phyloP scores from a whole-genome alignment of 2,797 vertebrate species.

The Acanthis flammea region DNA sequence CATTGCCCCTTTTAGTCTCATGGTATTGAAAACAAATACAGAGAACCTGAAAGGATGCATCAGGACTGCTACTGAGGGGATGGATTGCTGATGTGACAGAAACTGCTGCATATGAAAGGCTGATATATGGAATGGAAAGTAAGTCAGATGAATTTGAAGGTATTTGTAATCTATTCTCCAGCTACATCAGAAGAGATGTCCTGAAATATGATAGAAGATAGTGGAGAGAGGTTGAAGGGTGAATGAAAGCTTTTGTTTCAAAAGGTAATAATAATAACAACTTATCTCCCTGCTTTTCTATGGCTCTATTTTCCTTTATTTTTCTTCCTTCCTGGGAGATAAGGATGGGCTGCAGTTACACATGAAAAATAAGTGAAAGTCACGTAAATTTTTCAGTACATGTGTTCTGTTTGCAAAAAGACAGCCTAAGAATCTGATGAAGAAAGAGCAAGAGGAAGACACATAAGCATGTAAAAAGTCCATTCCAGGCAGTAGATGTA shows the following conservation, averaged over 20 bases:
- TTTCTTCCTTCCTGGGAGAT: background rate
- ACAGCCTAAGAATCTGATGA: background rate
- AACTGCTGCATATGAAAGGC: conserved; percentile 14
- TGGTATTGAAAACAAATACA: background rate
- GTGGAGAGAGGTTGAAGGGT: conserved; percentile 27
- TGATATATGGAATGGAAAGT: conserved; percentile 58
- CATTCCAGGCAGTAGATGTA: background rate
- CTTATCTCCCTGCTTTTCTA: conserved; percentile 9
- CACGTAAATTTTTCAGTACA: background rate
- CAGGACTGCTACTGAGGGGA: background rate
- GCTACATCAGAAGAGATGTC: conserved; percentile 25
- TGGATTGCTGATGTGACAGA: conserved; percentile 31
- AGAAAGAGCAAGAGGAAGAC: conserved; percentile 10
- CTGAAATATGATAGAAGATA: conserved; percentile 52
- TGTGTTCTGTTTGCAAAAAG: background rate
- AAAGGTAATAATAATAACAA: conserved; percentile 57
- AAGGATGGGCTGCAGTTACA: background rate
- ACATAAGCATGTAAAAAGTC: conserved; percentile 4
- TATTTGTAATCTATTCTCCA: conserved; percentile 53
- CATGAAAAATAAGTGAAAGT: background rate
- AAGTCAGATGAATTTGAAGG: conserved; percentile 59
- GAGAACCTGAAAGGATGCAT: background rate
- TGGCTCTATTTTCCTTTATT: background rate
- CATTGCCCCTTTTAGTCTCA: background rate
- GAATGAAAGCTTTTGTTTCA: conserved; percentile 62